Evolutionary conservation across 1,140 invertebrate genomes (phyloP), one percentile per base, ranked within the genome.

Genomic region (Phymorhynchus buccinoides): DNA sequence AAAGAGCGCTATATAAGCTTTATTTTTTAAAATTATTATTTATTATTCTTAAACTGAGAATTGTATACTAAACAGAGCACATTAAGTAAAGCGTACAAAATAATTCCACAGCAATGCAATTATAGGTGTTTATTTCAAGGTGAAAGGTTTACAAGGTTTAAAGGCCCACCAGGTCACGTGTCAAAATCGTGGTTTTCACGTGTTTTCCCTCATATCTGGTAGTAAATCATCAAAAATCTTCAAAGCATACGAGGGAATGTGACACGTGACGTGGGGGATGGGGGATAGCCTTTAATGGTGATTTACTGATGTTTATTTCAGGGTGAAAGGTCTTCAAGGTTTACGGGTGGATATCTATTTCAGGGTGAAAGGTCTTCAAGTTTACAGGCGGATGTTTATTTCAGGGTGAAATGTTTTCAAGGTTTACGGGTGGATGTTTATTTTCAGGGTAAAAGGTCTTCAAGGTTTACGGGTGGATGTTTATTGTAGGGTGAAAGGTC

Each of bases 291-390:
- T n/a, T n/a, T n/a, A n/a, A n/a, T n/a, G n/a, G n/a, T n/a, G n/a
- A n/a, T n/a, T 62, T 12, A 22, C 18, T 48, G 44, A 9, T 48
- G 44, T 48, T 6, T 48, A 18, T 18, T 18, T 62, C 56, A 62
- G 56, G 56, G 56, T 62, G 71, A 35, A 35, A 39, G 71, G 32
- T 35, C 27, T 35, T 3, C 30, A 35, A 4, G 71, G 56, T 62
- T 62, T 62, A 62, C 56, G 27, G 6, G 7, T 62, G 56, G 7
- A 62, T 22, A 62, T 62, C 16, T 62, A 27, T 62, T 84, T 27
- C 85, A 87, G 88, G 52, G 90, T 91, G 32, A 87, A 88, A 73
- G 89, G 87, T 16, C 75, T 91, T 14, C 52, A 82, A 12, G 84
- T 85, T 3, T 86, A 91, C 12, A 80, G 90, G 37, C 87, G 91